Conservation (phyloP, 2,888 invertebrate genomes). For the Tachystola acroxantha region DNA sequence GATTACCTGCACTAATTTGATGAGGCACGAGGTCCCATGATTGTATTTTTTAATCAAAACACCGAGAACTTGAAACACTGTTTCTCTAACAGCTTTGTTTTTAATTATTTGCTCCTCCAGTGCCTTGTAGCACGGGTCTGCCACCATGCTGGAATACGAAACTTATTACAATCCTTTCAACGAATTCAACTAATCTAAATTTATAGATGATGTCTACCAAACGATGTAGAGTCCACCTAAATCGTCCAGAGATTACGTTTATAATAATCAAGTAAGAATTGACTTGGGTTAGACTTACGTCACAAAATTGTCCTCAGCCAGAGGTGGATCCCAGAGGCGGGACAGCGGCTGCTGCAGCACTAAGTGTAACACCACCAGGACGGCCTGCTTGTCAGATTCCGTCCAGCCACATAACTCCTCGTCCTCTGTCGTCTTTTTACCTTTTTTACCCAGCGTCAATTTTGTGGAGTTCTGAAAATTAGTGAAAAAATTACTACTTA, state of each 20-base stretch:
- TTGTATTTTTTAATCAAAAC: slow-evolving; percentile 89
- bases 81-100: slow-evolving; percentile 81
- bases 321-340: slow-evolving; percentile 89
- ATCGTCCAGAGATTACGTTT: too few relatives aligned
- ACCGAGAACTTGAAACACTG: slow-evolving; percentile 88
- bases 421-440: slow-evolving; percentile 59
- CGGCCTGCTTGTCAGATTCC: slow-evolving; percentile 82
- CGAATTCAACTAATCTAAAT: not conserved
- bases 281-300: slow-evolving; percentile 83
- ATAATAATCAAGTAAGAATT: too few relatives aligned
- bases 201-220: too few relatives aligned
- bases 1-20: slow-evolving; percentile 82
- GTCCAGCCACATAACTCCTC: slow-evolving; percentile 81
- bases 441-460: slow-evolving; percentile 62
- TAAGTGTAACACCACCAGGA: slow-evolving; percentile 81
- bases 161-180: not conserved
- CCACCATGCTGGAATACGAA: slow-evolving; percentile 78
- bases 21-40: slow-evolving; percentile 87
- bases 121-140: slow-evolving; percentile 86
- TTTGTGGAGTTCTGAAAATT: slow-evolving; percentile 63
- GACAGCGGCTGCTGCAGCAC: slow-evolving; percentile 84
- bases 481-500: not conserved
- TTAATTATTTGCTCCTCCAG: slow-evolving; percentile 80
- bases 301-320: slow-evolving; percentile 90
- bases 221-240: too few relatives aligned